Evolutionary conservation across 2,113 vertebrate species (phyloP).

Genomic region (Cyanoramphus novaezelandiae): DNA sequence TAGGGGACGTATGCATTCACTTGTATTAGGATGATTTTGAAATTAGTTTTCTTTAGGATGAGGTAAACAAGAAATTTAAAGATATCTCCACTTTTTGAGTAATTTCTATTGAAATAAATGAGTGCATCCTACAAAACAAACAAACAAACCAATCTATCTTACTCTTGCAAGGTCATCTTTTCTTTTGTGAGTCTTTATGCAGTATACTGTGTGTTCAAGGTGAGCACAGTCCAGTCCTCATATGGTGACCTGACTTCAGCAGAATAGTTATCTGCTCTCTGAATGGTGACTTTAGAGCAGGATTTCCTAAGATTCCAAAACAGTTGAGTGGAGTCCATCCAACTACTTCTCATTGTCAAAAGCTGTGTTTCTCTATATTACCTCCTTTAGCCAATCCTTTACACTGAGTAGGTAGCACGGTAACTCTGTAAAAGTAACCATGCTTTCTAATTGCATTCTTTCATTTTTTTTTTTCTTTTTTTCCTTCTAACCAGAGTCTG

Average conservation of each 20-base stretch:
- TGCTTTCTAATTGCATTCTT: conserved; percentile 4
- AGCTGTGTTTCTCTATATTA: neutral
- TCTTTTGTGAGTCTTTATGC: neutral
- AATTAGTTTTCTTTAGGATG: neutral
- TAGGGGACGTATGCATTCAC: neutral
- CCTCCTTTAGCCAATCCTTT: neutral
- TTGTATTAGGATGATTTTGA: neutral
- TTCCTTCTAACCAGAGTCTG: conserved; percentile 83
- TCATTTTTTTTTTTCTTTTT: neutral
- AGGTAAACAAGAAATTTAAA: neutral
- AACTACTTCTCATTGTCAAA: neutral
- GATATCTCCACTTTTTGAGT: neutral
- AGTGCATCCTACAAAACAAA: neutral
- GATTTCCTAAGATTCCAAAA: neutral
- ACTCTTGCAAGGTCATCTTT: neutral
- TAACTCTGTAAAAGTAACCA: neutral
- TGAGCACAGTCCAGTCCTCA: neutral
- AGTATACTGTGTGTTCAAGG: neutral
- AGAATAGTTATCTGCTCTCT: neutral
- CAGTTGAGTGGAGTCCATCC: neutral
- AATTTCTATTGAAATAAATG: neutral
- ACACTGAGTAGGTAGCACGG: neutral
- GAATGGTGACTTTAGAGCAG: neutral
- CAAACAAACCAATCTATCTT: neutral
- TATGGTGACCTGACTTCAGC: neutral